These are phyloP conservation scores for Pollicipes pollicipes DNA, from an alignment of 1,140 invertebrate genomes.

Conservation along the genomic window DNA sequence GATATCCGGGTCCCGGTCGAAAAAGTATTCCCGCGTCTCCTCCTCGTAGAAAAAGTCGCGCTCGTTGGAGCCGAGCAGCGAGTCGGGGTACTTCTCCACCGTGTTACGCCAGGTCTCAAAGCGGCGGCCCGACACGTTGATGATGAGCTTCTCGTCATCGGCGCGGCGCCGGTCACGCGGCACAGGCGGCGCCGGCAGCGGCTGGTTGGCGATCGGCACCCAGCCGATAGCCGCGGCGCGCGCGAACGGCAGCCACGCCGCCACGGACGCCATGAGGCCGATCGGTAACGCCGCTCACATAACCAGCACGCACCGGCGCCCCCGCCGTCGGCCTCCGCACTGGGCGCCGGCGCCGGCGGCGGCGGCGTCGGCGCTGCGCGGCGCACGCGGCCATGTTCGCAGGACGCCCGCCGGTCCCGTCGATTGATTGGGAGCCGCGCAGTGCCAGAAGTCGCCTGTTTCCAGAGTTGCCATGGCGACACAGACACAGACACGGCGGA, in stretches of 20 bases:
- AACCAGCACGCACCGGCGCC: too few relatives aligned
- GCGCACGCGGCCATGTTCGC: too few relatives aligned
- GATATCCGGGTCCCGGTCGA: constrained; percentile 97
- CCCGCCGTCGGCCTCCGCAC: too few relatives aligned
- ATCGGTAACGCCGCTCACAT: too few relatives aligned
- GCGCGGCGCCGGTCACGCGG: constrained; percentile 68
- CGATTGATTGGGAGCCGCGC: too few relatives aligned
- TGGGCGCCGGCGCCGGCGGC: too few relatives aligned
- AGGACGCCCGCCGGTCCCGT: too few relatives aligned
- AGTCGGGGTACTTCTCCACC: constrained; percentile 97
- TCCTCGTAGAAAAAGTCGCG: constrained; percentile 98
- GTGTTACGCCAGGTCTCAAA: constrained; percentile 99
- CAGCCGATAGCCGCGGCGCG: constrained; percentile 97
- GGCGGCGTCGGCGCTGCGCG: too few relatives aligned
- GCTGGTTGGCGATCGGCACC: constrained; percentile 85
- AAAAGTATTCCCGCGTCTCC: constrained; percentile 96
- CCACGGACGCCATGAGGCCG: constrained; percentile 82
- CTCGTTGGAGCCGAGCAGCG: constrained; percentile 90
- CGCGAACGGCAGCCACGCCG: constrained; percentile 98
- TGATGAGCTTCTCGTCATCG: constrained; percentile 76
- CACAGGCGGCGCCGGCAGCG: constrained; percentile 78
- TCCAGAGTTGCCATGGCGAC: too few relatives aligned
- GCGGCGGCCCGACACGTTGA: constrained; percentile 76
- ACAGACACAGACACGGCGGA: too few relatives aligned
- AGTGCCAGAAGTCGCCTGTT: too few relatives aligned